Percentiles rank a stretch among this genome's conserved stretches.
phyloP scores from a whole-genome alignment of 2,797 vertebrate genomes.

The Squalus acanthias region DNA sequence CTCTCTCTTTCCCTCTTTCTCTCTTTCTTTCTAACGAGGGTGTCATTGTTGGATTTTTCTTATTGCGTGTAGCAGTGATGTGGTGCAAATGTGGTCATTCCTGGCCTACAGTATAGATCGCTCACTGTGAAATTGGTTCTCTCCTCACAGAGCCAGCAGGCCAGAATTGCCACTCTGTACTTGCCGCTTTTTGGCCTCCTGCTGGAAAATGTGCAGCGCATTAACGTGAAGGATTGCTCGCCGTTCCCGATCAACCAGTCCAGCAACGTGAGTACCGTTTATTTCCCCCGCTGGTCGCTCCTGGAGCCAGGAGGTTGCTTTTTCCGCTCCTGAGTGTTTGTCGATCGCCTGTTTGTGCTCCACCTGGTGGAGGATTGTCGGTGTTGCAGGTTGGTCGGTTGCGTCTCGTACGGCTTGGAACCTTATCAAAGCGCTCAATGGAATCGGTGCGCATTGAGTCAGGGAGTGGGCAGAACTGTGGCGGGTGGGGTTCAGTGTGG shows the following conservation, averaged over 20 bases:
- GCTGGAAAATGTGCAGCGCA: conserved; percentile 85
- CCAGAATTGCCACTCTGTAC: conserved; percentile 88
- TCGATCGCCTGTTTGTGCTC: too few relatives aligned
- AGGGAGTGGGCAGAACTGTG: background rate
- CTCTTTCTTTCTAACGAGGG: background rate
- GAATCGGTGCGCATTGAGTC: background rate
- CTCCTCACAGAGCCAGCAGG: conserved; percentile 80
- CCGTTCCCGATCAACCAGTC: conserved; percentile 65
- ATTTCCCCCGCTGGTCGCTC: background rate
- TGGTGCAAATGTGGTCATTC: background rate
- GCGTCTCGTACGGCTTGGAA: background rate
- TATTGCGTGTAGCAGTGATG: background rate
- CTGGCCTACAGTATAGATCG: background rate
- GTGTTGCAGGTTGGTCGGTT: background rate
- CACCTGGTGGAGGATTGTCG: background rate
- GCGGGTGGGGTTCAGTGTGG: background rate
- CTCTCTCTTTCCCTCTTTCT: too few relatives aligned
- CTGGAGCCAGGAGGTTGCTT: too few relatives aligned
- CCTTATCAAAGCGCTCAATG: background rate
- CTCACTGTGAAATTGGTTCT: background rate
- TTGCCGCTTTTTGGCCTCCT: conserved; percentile 89
- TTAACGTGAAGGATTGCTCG: conserved; percentile 77
- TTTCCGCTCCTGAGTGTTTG: background rate
- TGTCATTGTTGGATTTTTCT: background rate
- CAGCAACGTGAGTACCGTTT: conserved; percentile 62